phyloP scores from a whole-genome alignment of 2,888 invertebrate genomes.

The Eledone cirrhosa region DNA sequence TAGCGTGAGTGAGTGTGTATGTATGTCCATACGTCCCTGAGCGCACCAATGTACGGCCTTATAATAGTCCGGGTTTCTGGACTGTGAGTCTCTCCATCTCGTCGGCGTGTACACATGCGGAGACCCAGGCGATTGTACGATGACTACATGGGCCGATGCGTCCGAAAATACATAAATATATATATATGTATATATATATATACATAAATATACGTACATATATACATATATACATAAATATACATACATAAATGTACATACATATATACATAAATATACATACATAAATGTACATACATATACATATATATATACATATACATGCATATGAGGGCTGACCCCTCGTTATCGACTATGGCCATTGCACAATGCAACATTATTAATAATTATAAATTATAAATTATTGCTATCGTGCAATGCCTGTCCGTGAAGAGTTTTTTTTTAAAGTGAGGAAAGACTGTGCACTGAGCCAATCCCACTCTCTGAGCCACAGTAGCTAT shows the following conservation, averaged over 20 bases:
- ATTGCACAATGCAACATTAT: too few relatives aligned
- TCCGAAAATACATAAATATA: not conserved
- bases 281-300: not conserved
- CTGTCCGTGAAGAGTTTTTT: too few relatives aligned
- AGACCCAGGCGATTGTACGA: not conserved
- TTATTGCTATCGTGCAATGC: too few relatives aligned
- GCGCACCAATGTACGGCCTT: not conserved
- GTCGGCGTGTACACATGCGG: not conserved
- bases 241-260: not conserved
- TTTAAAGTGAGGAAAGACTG: too few relatives aligned
- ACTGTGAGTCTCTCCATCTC: too few relatives aligned
- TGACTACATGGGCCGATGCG: not conserved
- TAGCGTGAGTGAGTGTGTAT: not conserved
- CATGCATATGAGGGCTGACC: too few relatives aligned
- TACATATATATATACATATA: not conserved
- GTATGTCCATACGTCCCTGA: not conserved
- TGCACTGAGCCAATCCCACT: too few relatives aligned
- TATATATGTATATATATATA: constrained; percentile 2
- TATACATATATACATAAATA: not conserved
- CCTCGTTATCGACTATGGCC: too few relatives aligned
- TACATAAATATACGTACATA: not conserved
- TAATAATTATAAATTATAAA: too few relatives aligned
- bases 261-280: not conserved
- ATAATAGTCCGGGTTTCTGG: not conserved
- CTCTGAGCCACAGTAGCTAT: too few relatives aligned